Evolutionary conservation across 2,797 vertebrate genomes (phyloP), one percentile per base, ranked within the genome.

Genomic region (Rhabdophis nuchalis): DNA sequence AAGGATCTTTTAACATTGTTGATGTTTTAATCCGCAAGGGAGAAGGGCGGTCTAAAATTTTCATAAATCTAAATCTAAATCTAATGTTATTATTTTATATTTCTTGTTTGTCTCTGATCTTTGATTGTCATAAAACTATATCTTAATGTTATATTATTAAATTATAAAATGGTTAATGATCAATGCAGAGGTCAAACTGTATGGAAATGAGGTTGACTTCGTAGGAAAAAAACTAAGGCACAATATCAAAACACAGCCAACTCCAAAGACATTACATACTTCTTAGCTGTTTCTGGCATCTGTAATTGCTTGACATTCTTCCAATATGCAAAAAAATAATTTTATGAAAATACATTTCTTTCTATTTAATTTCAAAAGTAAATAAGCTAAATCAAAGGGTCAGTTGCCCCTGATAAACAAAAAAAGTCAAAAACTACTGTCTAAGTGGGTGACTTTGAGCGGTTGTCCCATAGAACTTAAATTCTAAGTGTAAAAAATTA

Each of bases 81-180:
- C n/a, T n/a, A n/a, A 77, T 77, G 8, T 36, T 41, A 77, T 23
- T 41, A 77, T 41, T 46, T 82, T 25, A 82, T 82, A 82, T 46
- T 82, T 46, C 9, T 25, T 82, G 10, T 82, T 77, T 36, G 14
- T 36, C 10, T 82, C 72, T 46, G 4, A 82, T 25, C 72, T 46
- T 82, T 11, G 20, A 46, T 46, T 9, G 4, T 46, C 9, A 82
- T 82, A 46, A 82, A 82, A 82, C 36, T 82, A 4, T 82, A 46
- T 82, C 4, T 82, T 25, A 46, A 41, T 58, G 41, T 90, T 91
- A 92, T 91, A 89, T 93, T 92, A 93, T 52, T 94, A 91, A 93
- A 91, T 93, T 93, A 95, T 93, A 95, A 92, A 94, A 94, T 57
- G 93, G 90, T 60, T 92, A 89, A 64, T 53, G 54, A 93, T 94